A percentile compares a stretch with the other conserved stretches of the same genome.
Evolutionary conservation across 2,113 vertebrate species (phyloP).

Genomic region (Phylloscopus whistleri): DNA sequence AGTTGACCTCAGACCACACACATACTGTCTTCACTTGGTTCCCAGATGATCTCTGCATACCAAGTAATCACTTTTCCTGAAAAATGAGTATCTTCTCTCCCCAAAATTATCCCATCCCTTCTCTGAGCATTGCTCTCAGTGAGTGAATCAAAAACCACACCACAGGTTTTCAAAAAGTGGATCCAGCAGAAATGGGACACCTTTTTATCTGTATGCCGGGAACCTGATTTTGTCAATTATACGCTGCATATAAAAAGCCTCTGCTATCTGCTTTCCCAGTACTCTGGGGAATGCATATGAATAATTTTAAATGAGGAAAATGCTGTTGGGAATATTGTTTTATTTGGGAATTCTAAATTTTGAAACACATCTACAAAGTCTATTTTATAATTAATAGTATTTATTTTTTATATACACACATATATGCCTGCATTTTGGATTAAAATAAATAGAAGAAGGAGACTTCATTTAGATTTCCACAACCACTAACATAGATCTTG

Average conservation of each 20-base stretch:
- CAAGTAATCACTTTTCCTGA: not conserved
- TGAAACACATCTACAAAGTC: not conserved
- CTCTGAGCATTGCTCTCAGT: not conserved
- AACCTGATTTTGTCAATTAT: conserved; percentile 46
- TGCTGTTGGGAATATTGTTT: conserved; percentile 33
- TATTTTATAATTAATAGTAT: conserved; percentile 15
- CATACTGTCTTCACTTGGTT: not conserved
- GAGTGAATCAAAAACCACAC: not conserved
- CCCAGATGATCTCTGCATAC: conserved; percentile 11
- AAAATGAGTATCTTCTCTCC: not conserved
- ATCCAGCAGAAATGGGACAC: conserved; percentile 22
- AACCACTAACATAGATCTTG: not conserved
- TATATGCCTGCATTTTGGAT: not conserved
- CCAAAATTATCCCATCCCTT: not conserved
- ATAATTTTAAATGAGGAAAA: conserved; percentile 40
- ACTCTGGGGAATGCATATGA: conserved; percentile 9
- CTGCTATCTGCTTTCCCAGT: conserved; percentile 25
- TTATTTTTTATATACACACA: not conserved
- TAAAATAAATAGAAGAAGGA: not conserved
- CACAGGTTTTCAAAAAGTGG: not conserved
- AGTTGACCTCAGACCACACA: conserved; percentile 44
- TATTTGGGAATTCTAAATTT: conserved; percentile 21
- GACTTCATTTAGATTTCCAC: not conserved
- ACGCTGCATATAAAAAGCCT: not conserved
- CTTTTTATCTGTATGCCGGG: not conserved